Evolutionary conservation across 1,140 invertebrate genomes (phyloP).

Genomic region (Hycleus cichorii): DNA sequence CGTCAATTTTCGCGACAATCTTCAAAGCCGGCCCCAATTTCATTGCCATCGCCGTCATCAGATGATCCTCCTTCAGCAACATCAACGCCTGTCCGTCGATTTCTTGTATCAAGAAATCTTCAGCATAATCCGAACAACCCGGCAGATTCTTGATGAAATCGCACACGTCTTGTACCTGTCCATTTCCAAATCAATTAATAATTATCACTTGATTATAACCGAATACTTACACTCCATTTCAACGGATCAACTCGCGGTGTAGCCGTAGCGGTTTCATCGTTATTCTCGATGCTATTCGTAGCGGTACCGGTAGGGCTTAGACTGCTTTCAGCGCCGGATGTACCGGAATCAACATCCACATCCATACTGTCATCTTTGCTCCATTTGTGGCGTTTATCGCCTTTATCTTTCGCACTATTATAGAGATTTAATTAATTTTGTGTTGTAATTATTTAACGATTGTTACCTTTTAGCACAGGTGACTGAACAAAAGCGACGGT

Average conservation of each 20-base stretch:
- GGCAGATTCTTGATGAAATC: constrained; percentile 82
- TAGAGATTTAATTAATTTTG: constrained; percentile 4
- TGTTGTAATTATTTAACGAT: constrained; percentile 7
- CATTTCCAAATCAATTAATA: constrained; percentile 8
- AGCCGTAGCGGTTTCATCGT: constrained; percentile 34
- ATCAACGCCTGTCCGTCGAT: constrained; percentile 93
- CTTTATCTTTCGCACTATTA: constrained; percentile 31
- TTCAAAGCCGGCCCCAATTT: constrained; percentile 92
- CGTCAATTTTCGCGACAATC: constrained; percentile 81
- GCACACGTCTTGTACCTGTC: constrained; percentile 63
- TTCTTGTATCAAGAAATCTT: constrained; percentile 91
- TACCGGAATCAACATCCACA: constrained; percentile 45
- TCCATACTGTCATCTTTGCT: constrained; percentile 39
- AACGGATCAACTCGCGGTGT: constrained; percentile 57
- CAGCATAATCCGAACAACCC: constrained; percentile 87
- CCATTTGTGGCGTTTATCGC: constrained; percentile 40
- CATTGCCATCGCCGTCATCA: constrained; percentile 91
- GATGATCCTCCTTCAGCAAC: constrained; percentile 89
- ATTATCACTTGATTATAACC: constrained; percentile 1
- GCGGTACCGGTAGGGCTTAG: constrained; percentile 34
- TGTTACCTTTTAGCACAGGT: constrained; percentile 60
- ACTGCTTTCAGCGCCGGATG: constrained; percentile 42
- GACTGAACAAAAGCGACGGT: constrained; percentile 71
- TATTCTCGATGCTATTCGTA: constrained; percentile 32
- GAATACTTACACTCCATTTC: constrained; percentile 62